Base-by-base conservation (phyloP, 2,888 invertebrate genomes). In the Stramonita haemastoma region DNA sequence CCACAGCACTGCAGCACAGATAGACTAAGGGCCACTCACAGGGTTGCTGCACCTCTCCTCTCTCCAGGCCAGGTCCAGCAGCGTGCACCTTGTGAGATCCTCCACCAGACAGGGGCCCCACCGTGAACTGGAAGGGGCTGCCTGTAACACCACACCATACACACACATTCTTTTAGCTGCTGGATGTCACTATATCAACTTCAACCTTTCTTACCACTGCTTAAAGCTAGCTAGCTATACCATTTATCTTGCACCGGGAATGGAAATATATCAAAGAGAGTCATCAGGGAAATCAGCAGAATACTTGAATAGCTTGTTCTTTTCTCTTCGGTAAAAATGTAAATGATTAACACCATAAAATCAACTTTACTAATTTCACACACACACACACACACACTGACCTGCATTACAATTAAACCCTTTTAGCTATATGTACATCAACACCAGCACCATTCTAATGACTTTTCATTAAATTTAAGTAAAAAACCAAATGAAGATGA, bases 91-190 rank as follows among this genome's bases (percentile, higher is more conserved):
- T 97, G 96, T 99, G 99, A 84, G 99, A 98, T 4, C 99, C 99
- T 34, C 98, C 98, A 94, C 99, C 99, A 91, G 98, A 97, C 92
- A 99, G 97, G 0, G 99, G 98, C 56, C 99, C 99, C 32, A 99
- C 99, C 29, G 99, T 99, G 97, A 99, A 99, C 96, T 99, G 99
- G 98, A 99, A 99, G 91, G 99, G 99, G 88, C 99, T 99, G 94
- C 99, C 98, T 97, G 96, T 87, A n/a, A n/a, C 6, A 17, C 66
- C 86, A 86, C 22, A 17, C 93, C 93, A 81, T 36, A 81, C 34
- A 13, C 89, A 88, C 26, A 46, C 46, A 46, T 46, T 56, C 19
- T 86, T 22, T n/a, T 26, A 26, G 46, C 46, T 46, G 46, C 46
- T 5, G 46, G 46, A 46, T 46, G 46, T 56, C 22, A 86, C 83